phyloP scores from a whole-genome alignment of 1,140 invertebrate genomes.

The Matsumurasca onukii region DNA sequence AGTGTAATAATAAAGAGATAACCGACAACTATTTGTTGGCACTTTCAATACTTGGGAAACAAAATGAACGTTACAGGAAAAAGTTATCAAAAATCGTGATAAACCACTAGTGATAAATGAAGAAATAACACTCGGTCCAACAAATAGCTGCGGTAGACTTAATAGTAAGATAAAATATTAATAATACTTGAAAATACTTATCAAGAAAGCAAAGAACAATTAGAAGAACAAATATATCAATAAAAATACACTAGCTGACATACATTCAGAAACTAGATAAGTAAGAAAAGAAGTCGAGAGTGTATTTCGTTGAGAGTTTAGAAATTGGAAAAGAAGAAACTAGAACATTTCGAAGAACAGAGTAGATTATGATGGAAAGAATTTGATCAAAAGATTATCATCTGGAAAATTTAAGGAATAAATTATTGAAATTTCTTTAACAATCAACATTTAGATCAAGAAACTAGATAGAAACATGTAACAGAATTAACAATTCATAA shows the following conservation, averaged over 20 bases:
- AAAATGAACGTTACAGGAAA: not conserved
- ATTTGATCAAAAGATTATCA: no score
- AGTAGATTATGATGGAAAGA: no score
- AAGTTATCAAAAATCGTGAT: no score
- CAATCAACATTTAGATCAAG: no score
- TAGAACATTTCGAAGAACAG: not conserved
- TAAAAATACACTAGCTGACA: conserved; percentile 9
- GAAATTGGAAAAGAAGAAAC: not conserved
- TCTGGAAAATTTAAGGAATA: no score
- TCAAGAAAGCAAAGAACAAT: not conserved
- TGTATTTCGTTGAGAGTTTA: not conserved
- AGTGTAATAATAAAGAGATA: conserved; percentile 17
- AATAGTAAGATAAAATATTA: conserved; percentile 23
- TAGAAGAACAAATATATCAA: not conserved
- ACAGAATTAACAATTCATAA: not conserved
- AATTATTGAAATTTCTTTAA: no score
- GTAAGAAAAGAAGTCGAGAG: conserved; percentile 17
- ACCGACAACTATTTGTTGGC: conserved; percentile 20
- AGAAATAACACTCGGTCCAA: not conserved
- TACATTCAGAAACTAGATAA: conserved; percentile 10
- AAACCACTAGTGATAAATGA: no score
- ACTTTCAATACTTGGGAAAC: not conserved
- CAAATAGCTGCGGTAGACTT: conserved; percentile 19
- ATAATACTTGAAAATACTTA: conserved; percentile 23
- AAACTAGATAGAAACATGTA: no score